Conservation (phyloP, 2,113 vertebrate species). For the Anas platyrhynchos region DNA sequence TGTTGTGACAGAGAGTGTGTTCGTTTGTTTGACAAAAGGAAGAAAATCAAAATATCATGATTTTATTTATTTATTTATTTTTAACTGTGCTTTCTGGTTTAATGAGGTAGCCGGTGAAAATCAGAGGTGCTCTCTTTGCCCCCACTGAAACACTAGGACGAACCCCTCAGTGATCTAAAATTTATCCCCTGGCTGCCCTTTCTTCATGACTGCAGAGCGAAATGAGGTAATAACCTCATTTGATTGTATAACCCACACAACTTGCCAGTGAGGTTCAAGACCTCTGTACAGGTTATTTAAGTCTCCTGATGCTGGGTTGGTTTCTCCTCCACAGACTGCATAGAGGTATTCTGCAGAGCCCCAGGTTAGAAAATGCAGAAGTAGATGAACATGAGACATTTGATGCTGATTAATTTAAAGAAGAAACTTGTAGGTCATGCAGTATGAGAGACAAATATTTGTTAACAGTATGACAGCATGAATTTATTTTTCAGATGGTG, state of each 20-base stretch:
- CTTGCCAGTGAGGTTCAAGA: not conserved
- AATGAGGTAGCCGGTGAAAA: not conserved
- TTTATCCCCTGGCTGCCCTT: not conserved
- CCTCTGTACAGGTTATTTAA: not conserved
- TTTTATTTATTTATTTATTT: not conserved
- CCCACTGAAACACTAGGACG: not conserved
- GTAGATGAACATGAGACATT: not conserved
- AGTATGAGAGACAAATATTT: not conserved
- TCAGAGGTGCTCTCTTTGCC: not conserved
- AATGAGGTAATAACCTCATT: conserved; percentile 17
- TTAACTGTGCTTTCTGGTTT: not conserved
- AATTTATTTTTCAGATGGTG: not conserved
- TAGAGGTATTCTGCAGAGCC: not conserved
- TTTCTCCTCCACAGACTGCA: not conserved
- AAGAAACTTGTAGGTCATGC: not conserved
- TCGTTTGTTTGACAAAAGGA: not conserved
- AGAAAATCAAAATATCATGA: not conserved
- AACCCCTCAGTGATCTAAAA: not conserved
- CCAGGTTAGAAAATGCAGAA: not conserved
- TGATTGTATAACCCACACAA: conserved; percentile 24
- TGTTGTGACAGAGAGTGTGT: not conserved
- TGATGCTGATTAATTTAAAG: not conserved
- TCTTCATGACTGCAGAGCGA: not conserved
- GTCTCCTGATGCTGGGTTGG: not conserved
- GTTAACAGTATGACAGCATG: not conserved